Evolutionary conservation across 2,888 invertebrate species (phyloP).

Genomic region (Tridacna gigas): DNA sequence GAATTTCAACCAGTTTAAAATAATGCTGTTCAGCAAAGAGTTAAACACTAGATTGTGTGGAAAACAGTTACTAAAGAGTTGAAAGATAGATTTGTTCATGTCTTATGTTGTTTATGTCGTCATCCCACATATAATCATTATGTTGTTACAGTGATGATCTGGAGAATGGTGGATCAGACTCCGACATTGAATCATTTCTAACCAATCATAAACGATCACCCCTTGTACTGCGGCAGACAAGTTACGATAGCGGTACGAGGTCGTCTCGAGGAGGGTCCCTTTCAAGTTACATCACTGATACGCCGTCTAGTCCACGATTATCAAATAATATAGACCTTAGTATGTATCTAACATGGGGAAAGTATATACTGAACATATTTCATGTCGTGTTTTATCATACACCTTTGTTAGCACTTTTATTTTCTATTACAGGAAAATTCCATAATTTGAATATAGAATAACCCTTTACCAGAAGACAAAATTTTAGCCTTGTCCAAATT

Average conservation of each 20-base stretch:
- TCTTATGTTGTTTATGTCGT: background rate
- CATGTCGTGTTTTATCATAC: background rate
- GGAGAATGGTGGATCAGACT: conserved; percentile 91
- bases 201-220: conserved; percentile 66
- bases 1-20: too few relatives aligned
- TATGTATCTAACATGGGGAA: conserved; percentile 51
- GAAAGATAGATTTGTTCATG: background rate
- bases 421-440: background rate
- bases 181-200: conserved; percentile 85
- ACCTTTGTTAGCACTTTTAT: background rate
- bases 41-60: background rate
- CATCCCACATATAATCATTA: conserved; percentile 22
- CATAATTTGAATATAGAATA: background rate
- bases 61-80: background rate
- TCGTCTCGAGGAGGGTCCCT: conserved; percentile 52
- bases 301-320: conserved; percentile 60
- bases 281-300: conserved; percentile 55
- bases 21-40: background rate
- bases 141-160: conserved; percentile 52
- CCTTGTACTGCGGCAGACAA: conserved; percentile 49
- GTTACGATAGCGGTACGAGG: conserved; percentile 50
- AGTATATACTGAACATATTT: background rate
- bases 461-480: too few relatives aligned
- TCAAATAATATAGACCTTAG: conserved; percentile 60
- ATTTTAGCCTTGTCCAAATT: too few relatives aligned